Evolutionary conservation across 2,113 vertebrate genomes (phyloP), one percentile per base, ranked within the genome.

Genomic region (Scomber colias): DNA sequence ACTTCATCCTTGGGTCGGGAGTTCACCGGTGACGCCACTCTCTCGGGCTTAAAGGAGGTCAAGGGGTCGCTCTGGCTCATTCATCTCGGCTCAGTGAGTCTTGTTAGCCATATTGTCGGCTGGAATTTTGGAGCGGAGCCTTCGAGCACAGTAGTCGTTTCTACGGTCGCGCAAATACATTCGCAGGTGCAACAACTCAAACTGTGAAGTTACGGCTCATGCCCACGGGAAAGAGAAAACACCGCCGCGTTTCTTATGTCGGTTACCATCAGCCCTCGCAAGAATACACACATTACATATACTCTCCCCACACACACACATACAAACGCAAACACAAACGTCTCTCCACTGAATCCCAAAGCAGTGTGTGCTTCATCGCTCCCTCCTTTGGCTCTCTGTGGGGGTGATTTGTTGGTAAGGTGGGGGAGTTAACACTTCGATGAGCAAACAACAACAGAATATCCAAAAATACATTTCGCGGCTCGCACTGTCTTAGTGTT

Each of bases 381-480:
- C 53, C 4, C 74, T 50, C 53, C 54, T 72, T 72, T 27, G 27
- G 79, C 56, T 70, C 84, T 84, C 83, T 48, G 83, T 82, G 82
- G 88, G 90, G 81, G 83, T 75, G 85, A 89, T 86, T 88, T 74
- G 44, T 46, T 35, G 79, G 40, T 60, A 55, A 74, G 77, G 79
- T 73, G 89, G 82, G 75, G 69, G 79, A 81, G 89, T 86, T 86
- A 83, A 87, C 89, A 90, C 87, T 51, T 74, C 11, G 44, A 71
- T 31, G 80, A 88, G 77, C 79, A 87, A 89, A 88, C 81, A 87
- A 83, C 83, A 88, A 83, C 83, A 88, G 40, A 81, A 68, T 74
- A 65, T 71, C 69, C 87, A 30, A 65, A 87, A 90, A 89, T 90
- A 89, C 64, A 84, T 51, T 69, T 72, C 35, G 60, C 11, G 77